These are phyloP conservation scores for Amphipoea oculea DNA, from an alignment of 2,888 invertebrate genomes.

Conservation along the genomic window DNA sequence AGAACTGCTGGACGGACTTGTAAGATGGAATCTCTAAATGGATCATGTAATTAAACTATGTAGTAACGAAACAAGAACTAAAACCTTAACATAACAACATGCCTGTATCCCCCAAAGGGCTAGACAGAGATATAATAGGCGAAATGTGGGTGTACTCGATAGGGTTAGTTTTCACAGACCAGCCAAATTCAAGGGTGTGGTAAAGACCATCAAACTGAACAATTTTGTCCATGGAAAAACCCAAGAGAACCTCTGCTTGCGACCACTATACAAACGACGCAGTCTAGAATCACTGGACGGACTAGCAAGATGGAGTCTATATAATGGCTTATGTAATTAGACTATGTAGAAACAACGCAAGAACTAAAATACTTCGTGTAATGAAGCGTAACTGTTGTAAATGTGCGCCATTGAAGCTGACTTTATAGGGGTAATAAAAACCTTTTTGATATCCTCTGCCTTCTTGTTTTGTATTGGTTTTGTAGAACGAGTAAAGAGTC, in stretches of 20 bases:
- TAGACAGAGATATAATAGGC: no score
- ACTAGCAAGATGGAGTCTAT: constrained; percentile 29
- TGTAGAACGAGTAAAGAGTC: constrained; percentile 3
- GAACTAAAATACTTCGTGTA: constrained; percentile 34
- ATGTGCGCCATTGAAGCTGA: constrained; percentile 23
- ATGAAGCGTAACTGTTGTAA: constrained; percentile 35
- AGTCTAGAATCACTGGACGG: not conserved
- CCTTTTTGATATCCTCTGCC: constrained; percentile 13
- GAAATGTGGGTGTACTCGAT: not conserved
- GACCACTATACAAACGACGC: not conserved
- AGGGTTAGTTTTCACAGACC: no score
- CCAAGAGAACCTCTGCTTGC: not conserved
- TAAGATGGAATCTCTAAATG: constrained; percentile 46
- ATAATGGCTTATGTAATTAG: constrained; percentile 53
- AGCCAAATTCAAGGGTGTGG: no score
- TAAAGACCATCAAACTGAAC: no score
- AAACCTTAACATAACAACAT: not conserved
- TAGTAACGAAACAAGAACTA: constrained; percentile 42
- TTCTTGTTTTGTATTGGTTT: constrained; percentile 30
- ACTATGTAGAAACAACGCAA: constrained; percentile 22
- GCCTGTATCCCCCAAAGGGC: no score
- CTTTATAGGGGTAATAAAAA: constrained; percentile 37
- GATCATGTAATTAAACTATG: constrained; percentile 45
- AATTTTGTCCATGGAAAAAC: no score
- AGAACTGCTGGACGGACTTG: not conserved